Evolutionary conservation across 1,140 invertebrate genomes (phyloP).

Genomic region (Drosophila baimaii): DNA sequence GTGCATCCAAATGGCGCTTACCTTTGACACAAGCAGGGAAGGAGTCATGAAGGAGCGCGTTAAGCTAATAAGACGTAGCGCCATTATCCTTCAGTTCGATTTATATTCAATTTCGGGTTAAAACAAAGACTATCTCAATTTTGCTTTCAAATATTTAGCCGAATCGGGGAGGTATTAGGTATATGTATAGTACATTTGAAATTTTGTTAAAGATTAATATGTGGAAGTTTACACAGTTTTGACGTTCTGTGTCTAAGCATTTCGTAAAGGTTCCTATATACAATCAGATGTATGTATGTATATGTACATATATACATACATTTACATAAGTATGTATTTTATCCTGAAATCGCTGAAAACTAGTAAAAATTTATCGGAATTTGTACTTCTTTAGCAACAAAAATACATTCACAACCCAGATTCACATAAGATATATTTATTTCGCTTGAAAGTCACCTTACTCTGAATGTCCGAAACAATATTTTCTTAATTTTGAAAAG

Average conservation of each 20-base stretch:
- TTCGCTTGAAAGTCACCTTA: too few species aligned
- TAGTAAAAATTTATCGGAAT: too few species aligned
- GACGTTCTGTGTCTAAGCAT: background rate
- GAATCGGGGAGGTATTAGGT: background rate
- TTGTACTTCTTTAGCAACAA: too few species aligned
- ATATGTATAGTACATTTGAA: background rate
- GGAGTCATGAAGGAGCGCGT: background rate
- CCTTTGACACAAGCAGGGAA: slow-evolving; percentile 12
- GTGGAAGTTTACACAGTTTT: background rate
- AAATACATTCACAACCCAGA: too few species aligned
- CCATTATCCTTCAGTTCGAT: slow-evolving; percentile 17
- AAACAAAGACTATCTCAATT: background rate
- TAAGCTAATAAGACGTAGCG: slow-evolving; percentile 17
- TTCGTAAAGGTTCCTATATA: slow-evolving; percentile 3
- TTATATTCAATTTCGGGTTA: background rate
- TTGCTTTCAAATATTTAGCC: background rate
- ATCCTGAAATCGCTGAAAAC: background rate
- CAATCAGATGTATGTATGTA: too few species aligned
- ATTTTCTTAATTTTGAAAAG: too few species aligned
- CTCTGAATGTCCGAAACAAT: too few species aligned
- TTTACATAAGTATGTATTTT: background rate
- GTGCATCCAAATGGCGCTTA: background rate
- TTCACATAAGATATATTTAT: too few species aligned
- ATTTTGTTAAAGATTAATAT: slow-evolving; percentile 15
- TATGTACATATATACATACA: background rate